Evolutionary conservation across 2,888 invertebrate genomes (phyloP).

Genomic region (Parapristionchus giblindavisi): DNA sequence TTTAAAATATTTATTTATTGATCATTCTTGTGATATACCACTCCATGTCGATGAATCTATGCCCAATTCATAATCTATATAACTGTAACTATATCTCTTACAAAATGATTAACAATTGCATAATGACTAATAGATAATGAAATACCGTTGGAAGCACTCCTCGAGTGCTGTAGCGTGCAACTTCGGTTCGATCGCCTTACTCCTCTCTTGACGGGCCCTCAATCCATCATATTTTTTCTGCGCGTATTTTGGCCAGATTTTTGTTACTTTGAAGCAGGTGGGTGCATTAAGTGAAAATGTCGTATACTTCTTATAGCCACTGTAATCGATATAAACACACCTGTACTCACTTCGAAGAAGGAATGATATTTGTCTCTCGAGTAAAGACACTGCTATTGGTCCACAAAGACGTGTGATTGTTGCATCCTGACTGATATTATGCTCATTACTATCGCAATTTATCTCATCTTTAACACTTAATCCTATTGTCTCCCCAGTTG

Average conservation of each 20-base stretch:
- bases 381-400: slow-evolving; percentile 38
- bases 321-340: slow-evolving; percentile 2
- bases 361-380: slow-evolving; percentile 42
- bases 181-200: slow-evolving; percentile 46
- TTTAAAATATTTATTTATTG: too few species aligned
- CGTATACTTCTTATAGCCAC: too few species aligned
- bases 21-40: too few species aligned
- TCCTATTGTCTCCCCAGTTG: too few species aligned
- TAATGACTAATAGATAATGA: too few species aligned
- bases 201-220: slow-evolving; percentile 16
- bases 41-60: too few species aligned
- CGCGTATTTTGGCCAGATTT: too few species aligned
- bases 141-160: slow-evolving; percentile 52
- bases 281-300: not conserved
- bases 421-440: slow-evolving; percentile 50
- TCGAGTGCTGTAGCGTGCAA: slow-evolving; percentile 52
- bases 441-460: too few species aligned
- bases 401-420: slow-evolving; percentile 45
- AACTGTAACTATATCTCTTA: too few species aligned
- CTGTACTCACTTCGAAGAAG: slow-evolving; percentile 22
- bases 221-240: not conserved
- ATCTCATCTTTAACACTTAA: too few species aligned
- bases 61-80: too few species aligned
- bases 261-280: not conserved
- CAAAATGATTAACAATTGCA: too few species aligned